Base-by-base conservation (phyloP, 2,113 vertebrate species). In the Chauna torquata region DNA sequence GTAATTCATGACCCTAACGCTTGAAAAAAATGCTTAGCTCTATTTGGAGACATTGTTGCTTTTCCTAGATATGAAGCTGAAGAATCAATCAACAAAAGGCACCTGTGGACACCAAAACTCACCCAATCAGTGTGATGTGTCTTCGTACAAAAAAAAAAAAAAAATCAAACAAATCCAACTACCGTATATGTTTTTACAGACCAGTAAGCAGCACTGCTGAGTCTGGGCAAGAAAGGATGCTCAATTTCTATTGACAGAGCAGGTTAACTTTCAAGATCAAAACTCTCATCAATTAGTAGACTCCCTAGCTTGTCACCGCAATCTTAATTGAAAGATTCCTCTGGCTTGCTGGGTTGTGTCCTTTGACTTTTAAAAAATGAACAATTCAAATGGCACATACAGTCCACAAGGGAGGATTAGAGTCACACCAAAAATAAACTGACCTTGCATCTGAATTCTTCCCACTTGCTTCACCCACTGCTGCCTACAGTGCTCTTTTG, bases 71-170 rank as follows among this genome's bases (percentile, higher is more conserved):
- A 94, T 7, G 68, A 97, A 97, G 95, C 95, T 90, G 81, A 96
- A 96, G 92, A 88, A 92, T 93, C 59, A 93, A 90, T 94, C 59
- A 93, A 90, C 94, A 97, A 96, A 98, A 98, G 98, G 97, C 98
- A 98, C 98, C 97, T 90, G 92, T 91, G 95, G 96, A 98, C 96
- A 97, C 96, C 94, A 94, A 90, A 95, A 96, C 86, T 92, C 92
- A 96, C 85, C 92, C 94, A 90, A 84, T 82, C 95, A 74, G 79
- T 87, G 94, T 96, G 96, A 96, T 16, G 45, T 82, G 66, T 90
- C 86, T 95, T 85, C 82, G 49, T 76, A 64, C 52, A 82, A 79
- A 96, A 94, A 94, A 97, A 92, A 82, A n/a, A n/a, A n/a, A 81
- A 94, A 98, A 97, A 97, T 97, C 96, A 93, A 97, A 96, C 92